Evolutionary conservation across 2,113 vertebrate species (phyloP).

Genomic region (Cryptotis parvus): DNA sequence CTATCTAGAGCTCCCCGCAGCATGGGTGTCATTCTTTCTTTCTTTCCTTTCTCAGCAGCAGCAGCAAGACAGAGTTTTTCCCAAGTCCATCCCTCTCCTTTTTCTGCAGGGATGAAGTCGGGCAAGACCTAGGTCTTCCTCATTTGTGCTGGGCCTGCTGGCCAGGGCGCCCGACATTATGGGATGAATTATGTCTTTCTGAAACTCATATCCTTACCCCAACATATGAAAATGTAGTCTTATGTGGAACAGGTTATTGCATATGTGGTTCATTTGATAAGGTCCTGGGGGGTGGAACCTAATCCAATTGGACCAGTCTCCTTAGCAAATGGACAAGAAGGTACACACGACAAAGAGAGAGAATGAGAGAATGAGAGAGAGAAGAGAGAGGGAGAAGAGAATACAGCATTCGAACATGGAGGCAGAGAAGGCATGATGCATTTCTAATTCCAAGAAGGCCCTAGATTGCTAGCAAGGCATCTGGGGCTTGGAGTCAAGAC

Average conservation of each 20-base stretch:
- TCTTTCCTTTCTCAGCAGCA: too few relatives aligned
- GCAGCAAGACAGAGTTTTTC: too few relatives aligned
- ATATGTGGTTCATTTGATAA: background rate
- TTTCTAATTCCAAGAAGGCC: background rate
- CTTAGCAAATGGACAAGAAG: background rate
- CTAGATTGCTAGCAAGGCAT: background rate
- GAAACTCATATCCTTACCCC: background rate
- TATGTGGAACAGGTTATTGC: conserved; percentile 28
- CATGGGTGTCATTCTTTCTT: too few relatives aligned
- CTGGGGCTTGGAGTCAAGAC: background rate
- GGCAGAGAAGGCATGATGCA: background rate
- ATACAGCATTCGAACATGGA: background rate
- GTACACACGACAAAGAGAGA: background rate
- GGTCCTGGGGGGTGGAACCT: background rate
- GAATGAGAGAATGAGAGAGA: background rate
- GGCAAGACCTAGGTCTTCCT: too few relatives aligned
- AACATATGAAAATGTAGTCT: background rate
- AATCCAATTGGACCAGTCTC: background rate
- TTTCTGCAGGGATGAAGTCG: too few relatives aligned
- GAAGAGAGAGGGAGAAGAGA: background rate
- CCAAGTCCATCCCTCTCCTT: too few relatives aligned
- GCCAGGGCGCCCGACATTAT: too few relatives aligned
- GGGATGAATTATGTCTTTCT: background rate
- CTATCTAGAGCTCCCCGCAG: too few relatives aligned
- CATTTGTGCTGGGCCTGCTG: too few relatives aligned